Percentiles rank a stretch among this genome's conserved stretches.
These are phyloP conservation scores for Petrocephalus zakoni DNA, from an alignment of 2,113 vertebrate species.

Conservation along the genomic window DNA sequence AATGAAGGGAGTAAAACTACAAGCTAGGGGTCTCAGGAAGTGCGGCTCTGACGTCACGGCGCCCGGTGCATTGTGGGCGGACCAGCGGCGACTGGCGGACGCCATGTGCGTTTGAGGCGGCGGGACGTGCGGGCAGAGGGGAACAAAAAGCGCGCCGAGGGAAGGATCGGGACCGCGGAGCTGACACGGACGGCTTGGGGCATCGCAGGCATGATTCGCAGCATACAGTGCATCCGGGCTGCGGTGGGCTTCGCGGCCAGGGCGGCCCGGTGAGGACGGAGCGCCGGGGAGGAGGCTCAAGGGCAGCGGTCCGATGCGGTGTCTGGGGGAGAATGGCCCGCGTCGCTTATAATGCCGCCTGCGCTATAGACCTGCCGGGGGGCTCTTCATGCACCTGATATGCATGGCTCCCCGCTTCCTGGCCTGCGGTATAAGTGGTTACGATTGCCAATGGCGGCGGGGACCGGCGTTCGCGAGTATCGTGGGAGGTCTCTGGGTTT, in stretches of 20 bases:
- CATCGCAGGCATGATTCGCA: conserved; percentile 52
- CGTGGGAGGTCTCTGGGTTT: too few relatives aligned
- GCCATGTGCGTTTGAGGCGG: conserved; percentile 65
- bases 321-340: neutral
- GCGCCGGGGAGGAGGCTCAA: conserved; percentile 34
- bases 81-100: conserved; percentile 56
- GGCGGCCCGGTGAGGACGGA: conserved; percentile 50
- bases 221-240: conserved; percentile 54
- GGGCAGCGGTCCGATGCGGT: conserved; percentile 36
- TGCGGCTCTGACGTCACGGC: neutral
- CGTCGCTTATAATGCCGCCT: neutral
- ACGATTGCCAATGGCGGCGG: too few relatives aligned
- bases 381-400: neutral
- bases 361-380: neutral
- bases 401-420: neutral
- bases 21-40: neutral
- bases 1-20: neutral
- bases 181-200: neutral
- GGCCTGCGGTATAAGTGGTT: too few relatives aligned
- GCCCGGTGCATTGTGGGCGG: conserved; percentile 60
- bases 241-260: conserved; percentile 48
- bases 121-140: neutral
- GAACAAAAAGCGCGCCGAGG: neutral
- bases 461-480: too few relatives aligned
- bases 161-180: neutral